Evolutionary conservation across 2,888 invertebrate species (phyloP), one percentile per base, ranked within the genome.

Genomic region (Dryomyza anilis): DNA sequence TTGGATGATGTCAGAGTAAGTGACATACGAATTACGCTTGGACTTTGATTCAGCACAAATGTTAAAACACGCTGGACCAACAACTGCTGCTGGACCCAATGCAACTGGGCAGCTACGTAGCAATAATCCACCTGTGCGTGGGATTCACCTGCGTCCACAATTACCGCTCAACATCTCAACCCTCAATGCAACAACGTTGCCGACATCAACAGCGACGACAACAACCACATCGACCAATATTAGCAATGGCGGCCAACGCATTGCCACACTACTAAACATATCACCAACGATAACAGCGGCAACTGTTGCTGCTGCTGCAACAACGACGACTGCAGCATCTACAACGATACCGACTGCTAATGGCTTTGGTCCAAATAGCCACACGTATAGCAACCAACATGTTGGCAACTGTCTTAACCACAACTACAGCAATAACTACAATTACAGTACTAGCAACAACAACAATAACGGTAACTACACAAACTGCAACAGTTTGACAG

Each of bases 161-260:
- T 87, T 89, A 73, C 88, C 89, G 62, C 84, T 90, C 70, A 90
- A 90, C 81, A 87, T 89, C 68, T 87, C 89, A 73, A 88, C 90
- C 64, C 82, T 91, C 74, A 82, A 75, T 65, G 73, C 80, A 16
- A 62, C 73, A 48, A 68, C 74, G 72, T 69, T 70, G 70, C 65
- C 70, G 36, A 64, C 71, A 25, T 56, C 70, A 5, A 25, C 70
- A 48, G 52, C 67, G 1, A 43, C 69, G 33, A 61, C 67, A 21
- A 66, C 58, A 2, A 16, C 60, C 36, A 64, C 67, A 10, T 45
- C 68, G 16, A 75, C 75, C 39, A 73, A 79, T 63, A 76, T 78
- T 63, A 67, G 77, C 14, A 74, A 74, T 69, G 62, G 61, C 61
- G 79, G 80, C 3, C 74, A 76, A 83, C 85, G 77, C 83, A 85